phyloP scores from a whole-genome alignment of 1,140 invertebrate species.

The Anoplolepis gracilipes region DNA sequence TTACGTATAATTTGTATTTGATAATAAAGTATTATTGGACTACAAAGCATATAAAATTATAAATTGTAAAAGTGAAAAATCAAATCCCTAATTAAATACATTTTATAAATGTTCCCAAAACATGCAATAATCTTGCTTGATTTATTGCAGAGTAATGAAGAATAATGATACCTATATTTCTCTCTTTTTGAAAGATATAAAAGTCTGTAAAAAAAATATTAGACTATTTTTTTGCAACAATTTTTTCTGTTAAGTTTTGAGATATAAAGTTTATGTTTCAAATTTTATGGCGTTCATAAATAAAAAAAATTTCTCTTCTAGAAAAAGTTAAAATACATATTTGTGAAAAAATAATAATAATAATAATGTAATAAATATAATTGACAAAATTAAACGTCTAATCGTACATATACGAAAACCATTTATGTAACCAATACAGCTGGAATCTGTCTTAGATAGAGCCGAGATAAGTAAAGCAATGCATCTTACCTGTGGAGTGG shows the following conservation, averaged over 20 bases:
- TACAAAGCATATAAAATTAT: background rate
- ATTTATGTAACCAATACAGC: background rate
- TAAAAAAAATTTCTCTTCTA: no score
- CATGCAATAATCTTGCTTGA: background rate
- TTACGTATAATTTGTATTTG: background rate
- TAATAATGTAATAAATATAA: background rate
- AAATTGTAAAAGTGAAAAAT: background rate
- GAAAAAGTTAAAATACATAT: no score
- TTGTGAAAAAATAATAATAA: no score
- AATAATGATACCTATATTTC: background rate
- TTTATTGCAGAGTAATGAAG: background rate
- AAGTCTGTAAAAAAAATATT: background rate
- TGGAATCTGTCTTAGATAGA: background rate
- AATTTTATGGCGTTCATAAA: no score
- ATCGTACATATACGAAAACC: background rate
- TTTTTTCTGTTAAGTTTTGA: background rate
- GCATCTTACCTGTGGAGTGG: slow-evolving; percentile 92
- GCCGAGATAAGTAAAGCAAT: background rate
- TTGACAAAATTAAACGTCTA: background rate
- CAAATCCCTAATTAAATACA: background rate
- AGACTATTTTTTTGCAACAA: background rate
- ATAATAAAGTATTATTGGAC: background rate
- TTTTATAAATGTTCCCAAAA: background rate
- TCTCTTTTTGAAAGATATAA: background rate
- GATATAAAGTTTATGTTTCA: background rate